These are phyloP conservation scores for Typhlomys cinereus DNA, from an alignment of 2,113 vertebrate species.

Conservation along the genomic window DNA sequence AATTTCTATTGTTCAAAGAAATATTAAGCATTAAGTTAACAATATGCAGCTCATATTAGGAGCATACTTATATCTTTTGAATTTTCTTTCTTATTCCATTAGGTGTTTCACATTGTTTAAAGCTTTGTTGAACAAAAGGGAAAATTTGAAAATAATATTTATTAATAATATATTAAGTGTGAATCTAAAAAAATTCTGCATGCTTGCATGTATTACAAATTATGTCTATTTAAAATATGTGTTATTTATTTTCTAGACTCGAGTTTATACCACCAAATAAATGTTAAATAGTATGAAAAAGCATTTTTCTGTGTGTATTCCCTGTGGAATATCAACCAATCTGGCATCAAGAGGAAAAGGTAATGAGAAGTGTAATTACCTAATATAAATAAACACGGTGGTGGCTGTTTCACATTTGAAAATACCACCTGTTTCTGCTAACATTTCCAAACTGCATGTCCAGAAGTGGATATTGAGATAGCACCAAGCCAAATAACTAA, in stretches of 20 bases:
- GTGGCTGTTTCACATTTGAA: slow-evolving; percentile 77
- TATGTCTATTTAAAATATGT: not conserved
- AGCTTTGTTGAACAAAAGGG: not conserved
- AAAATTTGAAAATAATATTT: not conserved
- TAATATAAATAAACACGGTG: slow-evolving; percentile 76
- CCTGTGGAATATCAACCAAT: slow-evolving; percentile 72
- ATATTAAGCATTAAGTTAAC: not conserved
- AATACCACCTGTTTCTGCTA: slow-evolving; percentile 73
- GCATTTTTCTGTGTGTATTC: slow-evolving; percentile 64
- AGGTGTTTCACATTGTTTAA: not conserved
- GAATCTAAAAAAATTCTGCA: not conserved
- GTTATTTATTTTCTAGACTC: slow-evolving; percentile 59
- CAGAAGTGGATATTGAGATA: not conserved
- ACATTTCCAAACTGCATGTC: slow-evolving; percentile 50
- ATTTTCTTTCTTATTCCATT: not conserved
- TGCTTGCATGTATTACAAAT: not conserved
- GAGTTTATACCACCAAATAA: slow-evolving; percentile 69
- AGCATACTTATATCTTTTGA: not conserved
- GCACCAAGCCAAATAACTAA: slow-evolving; percentile 14
- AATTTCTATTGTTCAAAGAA: not conserved
- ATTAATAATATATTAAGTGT: not conserved
- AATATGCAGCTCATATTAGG: not conserved
- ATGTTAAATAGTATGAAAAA: slow-evolving; percentile 74
- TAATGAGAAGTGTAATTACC: slow-evolving; percentile 80
- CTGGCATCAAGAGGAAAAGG: slow-evolving; percentile 69